Percentiles rank a stretch among this genome's conserved stretches.
These are phyloP conservation scores for Cisticola juncidis DNA, from an alignment of 2,113 vertebrate genomes.

Conservation along the genomic window DNA sequence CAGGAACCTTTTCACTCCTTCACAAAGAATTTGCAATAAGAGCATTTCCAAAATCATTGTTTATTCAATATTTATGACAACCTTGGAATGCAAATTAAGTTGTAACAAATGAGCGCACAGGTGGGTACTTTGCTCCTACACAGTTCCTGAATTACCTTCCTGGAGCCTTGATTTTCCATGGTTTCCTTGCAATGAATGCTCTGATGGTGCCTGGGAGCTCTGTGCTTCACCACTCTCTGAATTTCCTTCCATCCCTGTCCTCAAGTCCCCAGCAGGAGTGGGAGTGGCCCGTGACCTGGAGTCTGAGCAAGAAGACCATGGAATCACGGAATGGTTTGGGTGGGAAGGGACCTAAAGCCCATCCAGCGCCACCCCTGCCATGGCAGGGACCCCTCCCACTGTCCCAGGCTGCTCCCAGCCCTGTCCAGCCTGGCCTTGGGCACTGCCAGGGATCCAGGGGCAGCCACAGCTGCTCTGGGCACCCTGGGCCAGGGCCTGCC, in stretches of 20 bases:
- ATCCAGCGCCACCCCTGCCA: neutral
- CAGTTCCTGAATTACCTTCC: neutral
- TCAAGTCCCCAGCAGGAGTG: neutral
- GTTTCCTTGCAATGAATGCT: neutral
- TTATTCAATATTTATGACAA: neutral
- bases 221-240: neutral
- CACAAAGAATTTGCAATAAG: neutral
- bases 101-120: neutral
- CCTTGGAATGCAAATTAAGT: neutral
- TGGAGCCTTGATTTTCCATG: neutral
- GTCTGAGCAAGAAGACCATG: neutral
- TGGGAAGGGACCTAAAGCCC: fast-evolving
- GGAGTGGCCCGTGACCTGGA: neutral
- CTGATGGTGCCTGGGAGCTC: neutral
- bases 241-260: neutral
- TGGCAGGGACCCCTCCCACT: neutral
- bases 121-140: neutral
- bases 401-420: neutral
- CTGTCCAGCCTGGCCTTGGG: neutral
- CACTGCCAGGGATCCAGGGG: neutral
- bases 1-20: neutral
- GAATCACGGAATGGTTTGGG: neutral
- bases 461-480: neutral
- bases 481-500: neutral
- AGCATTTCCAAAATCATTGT: neutral